These are phyloP conservation scores for Hippoglossus hippoglossus DNA, from an alignment of 2,797 vertebrate species.

Conservation along the genomic window DNA sequence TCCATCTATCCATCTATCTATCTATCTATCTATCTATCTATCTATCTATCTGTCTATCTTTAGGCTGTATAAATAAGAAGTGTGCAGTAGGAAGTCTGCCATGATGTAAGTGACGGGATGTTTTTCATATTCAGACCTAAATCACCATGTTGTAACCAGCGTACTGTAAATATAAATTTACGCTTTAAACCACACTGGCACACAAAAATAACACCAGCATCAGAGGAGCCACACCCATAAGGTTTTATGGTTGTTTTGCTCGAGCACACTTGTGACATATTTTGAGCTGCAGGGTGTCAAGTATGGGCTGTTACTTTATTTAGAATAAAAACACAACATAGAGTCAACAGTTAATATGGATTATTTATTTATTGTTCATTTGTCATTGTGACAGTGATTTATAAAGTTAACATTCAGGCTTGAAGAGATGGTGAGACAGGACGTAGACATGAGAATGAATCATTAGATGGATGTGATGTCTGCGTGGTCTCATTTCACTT, in stretches of 20 bases:
- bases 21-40: too few relatives aligned
- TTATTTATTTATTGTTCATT: slow-evolving; percentile 62
- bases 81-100: neutral
- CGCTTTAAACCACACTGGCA: slow-evolving; percentile 29
- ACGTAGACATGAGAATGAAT: slow-evolving; percentile 26
- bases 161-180: slow-evolving; percentile 47
- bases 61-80: slow-evolving; percentile 3
- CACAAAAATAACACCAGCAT: slow-evolving; percentile 44
- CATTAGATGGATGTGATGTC: slow-evolving; percentile 4
- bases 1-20: too few relatives aligned
- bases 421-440: slow-evolving; percentile 3
- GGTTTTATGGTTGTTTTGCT: slow-evolving; percentile 10
- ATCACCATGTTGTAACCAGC: slow-evolving; percentile 32
- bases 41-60: too few relatives aligned
- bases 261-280: slow-evolving; percentile 2
- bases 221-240: slow-evolving; percentile 26
- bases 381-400: slow-evolving; percentile 32
- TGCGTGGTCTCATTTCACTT: slow-evolving; percentile 39
- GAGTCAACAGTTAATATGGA: slow-evolving; percentile 1
- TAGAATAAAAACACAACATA: slow-evolving; percentile 28
- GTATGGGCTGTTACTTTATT: neutral
- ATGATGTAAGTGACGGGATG: slow-evolving; percentile 21
- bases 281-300: slow-evolving; percentile 2
- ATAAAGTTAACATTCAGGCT: slow-evolving; percentile 1
- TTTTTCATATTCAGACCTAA: slow-evolving; percentile 33